These are phyloP conservation scores for Panagrolaimus sp. DNA, from an alignment of 1,140 invertebrate genomes.

Conservation along the genomic window DNA sequence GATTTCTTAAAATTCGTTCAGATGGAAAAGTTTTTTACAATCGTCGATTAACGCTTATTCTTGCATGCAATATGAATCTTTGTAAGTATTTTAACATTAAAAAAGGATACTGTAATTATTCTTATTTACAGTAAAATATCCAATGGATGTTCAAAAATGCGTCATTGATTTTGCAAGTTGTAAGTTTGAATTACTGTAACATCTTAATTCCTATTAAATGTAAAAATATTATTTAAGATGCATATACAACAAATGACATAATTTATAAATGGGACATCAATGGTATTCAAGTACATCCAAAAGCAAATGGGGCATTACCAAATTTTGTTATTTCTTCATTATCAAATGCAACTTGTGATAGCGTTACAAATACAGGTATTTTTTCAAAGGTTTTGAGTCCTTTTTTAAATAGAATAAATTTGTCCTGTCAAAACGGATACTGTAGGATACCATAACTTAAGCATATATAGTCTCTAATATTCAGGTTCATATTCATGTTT, in stretches of 20 bases:
- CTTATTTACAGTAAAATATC: constrained; percentile 66
- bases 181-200: too few species aligned
- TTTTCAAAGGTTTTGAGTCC: not conserved
- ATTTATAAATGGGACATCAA: constrained; percentile 86
- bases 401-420: too few species aligned
- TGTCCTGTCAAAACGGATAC: too few species aligned
- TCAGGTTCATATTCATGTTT: constrained; percentile 66
- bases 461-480: too few species aligned
- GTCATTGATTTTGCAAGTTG: constrained; percentile 86
- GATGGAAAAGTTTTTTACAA: constrained; percentile 41
- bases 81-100: constrained; percentile 66
- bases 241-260: constrained; percentile 86
- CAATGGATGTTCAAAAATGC: constrained; percentile 83
- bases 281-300: constrained; percentile 33
- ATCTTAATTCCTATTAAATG: too few species aligned
- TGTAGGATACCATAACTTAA: too few species aligned
- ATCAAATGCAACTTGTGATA: constrained; percentile 35
- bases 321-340: constrained; percentile 45
- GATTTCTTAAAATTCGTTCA: constrained; percentile 33
- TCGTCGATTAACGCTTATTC: constrained; percentile 63
- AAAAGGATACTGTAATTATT: not conserved
- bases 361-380: constrained; percentile 44
- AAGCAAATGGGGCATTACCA: constrained; percentile 45
- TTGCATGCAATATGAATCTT: constrained; percentile 90
- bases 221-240: too few species aligned